phyloP scores from a whole-genome alignment of 2,113 vertebrate genomes.

The Perca fluviatilis region DNA sequence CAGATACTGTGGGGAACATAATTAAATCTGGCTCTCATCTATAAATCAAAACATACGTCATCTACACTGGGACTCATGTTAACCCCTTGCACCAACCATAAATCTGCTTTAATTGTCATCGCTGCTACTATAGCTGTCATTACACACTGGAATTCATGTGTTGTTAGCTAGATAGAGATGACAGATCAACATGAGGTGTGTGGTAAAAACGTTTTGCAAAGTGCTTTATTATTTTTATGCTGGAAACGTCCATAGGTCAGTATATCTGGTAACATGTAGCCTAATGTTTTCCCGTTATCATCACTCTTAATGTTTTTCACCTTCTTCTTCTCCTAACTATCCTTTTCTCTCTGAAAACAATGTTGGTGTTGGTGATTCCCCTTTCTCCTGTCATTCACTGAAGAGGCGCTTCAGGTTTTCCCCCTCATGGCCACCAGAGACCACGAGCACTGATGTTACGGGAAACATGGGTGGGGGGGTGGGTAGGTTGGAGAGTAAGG shows the following conservation, averaged over 20 bases:
- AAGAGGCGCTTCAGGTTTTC: slow-evolving; percentile 34
- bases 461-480: not conserved
- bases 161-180: not conserved
- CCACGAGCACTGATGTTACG: slow-evolving; percentile 12
- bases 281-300: too few relatives aligned
- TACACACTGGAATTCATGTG: not conserved
- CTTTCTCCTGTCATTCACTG: slow-evolving; percentile 19
- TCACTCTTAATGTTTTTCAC: not conserved
- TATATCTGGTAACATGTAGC: too few relatives aligned
- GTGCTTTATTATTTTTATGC: not conserved
- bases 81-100: not conserved
- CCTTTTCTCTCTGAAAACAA: not conserved
- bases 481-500: not conserved
- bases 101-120: not conserved
- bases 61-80: not conserved
- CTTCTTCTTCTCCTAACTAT: not conserved
- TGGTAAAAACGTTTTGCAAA: not conserved
- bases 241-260: not conserved
- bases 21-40: not conserved
- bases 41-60: too few relatives aligned
- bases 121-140: not conserved
- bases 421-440: slow-evolving; percentile 38
- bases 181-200: not conserved
- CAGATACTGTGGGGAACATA: not conserved
- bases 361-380: slow-evolving; percentile 33